Evolutionary conservation across 2,113 vertebrate genomes (phyloP).

Genomic region (Paralichthys olivaceus): DNA sequence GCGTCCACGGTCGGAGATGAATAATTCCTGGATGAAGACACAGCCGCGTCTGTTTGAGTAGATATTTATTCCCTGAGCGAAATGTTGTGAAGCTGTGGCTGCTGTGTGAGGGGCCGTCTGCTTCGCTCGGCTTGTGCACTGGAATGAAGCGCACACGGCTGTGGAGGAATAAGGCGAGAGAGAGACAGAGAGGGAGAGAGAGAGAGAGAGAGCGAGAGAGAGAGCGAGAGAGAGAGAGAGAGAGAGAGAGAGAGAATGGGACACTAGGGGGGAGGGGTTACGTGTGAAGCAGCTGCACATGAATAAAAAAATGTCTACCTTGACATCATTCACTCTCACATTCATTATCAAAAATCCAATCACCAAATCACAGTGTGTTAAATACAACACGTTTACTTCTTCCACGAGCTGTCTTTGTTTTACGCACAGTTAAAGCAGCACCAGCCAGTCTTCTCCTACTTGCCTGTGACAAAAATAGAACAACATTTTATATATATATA

Average conservation of each 20-base stretch:
- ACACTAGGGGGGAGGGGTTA: slow-evolving; percentile 68
- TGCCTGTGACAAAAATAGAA: background rate
- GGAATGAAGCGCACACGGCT: slow-evolving; percentile 76
- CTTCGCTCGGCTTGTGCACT: slow-evolving; percentile 73
- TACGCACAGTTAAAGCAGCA: background rate
- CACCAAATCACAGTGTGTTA: background rate
- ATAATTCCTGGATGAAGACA: slow-evolving; percentile 58
- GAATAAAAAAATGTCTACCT: slow-evolving; percentile 56
- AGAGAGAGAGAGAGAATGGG: slow-evolving; percentile 50
- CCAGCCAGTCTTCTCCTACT: background rate
- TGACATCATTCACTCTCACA: slow-evolving; percentile 51
- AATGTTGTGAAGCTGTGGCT: slow-evolving; percentile 37
- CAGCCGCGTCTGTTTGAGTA: slow-evolving; percentile 25
- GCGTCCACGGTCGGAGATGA: slow-evolving; percentile 33
- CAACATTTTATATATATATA: background rate
- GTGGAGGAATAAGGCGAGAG: slow-evolving; percentile 61
- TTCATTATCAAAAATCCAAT: slow-evolving; percentile 22
- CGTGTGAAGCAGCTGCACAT: slow-evolving; percentile 65
- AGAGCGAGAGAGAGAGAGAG: slow-evolving; percentile 46
- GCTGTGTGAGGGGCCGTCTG: slow-evolving; percentile 61
- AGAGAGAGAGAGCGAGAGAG: slow-evolving; percentile 49
- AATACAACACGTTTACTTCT: background rate
- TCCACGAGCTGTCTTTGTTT: slow-evolving; percentile 1
- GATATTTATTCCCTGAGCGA: slow-evolving; percentile 81
- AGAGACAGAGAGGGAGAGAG: slow-evolving; percentile 35